phyloP scores from a whole-genome alignment of 2,113 vertebrate genomes.

The Pachypanchax playfairii region DNA sequence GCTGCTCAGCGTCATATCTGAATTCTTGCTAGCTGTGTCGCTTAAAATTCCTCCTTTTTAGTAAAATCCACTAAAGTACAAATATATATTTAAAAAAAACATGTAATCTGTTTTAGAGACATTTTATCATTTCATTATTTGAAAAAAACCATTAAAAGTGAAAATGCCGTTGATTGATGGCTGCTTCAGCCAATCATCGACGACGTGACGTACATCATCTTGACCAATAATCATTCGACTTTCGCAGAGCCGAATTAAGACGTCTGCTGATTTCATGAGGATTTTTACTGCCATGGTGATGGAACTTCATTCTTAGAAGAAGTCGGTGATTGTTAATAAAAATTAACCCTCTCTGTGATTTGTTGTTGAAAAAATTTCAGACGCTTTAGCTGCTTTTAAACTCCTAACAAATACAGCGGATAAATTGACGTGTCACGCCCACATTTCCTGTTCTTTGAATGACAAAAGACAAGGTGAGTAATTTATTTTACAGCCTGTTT shows the following conservation, averaged over 20 bases:
- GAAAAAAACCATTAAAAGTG: no score
- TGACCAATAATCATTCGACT: conserved; percentile 44
- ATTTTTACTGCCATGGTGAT: background rate
- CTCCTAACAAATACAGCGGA: background rate
- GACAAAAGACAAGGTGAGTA: background rate
- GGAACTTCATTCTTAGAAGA: background rate
- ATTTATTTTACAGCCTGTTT: background rate
- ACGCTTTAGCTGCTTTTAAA: background rate
- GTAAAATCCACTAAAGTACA: no score
- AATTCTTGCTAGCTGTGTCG: no score
- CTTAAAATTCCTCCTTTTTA: no score
- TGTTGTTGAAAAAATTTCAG: background rate
- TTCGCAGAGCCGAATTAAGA: conserved; percentile 26
- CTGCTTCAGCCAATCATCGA: conserved; percentile 28
- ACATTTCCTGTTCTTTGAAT: background rate
- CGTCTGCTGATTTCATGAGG: background rate
- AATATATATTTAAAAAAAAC: no score
- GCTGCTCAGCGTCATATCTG: no score
- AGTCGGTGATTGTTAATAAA: no score
- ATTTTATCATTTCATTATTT: no score
- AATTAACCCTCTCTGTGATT: background rate
- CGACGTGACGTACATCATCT: background rate
- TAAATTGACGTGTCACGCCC: background rate
- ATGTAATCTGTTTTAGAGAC: no score
- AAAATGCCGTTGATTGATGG: conserved; percentile 43